A percentile compares a stretch with the other conserved stretches of the same genome.
Evolutionary conservation across 2,797 vertebrate species (phyloP).

Genomic region (Intellagama lesueurii): DNA sequence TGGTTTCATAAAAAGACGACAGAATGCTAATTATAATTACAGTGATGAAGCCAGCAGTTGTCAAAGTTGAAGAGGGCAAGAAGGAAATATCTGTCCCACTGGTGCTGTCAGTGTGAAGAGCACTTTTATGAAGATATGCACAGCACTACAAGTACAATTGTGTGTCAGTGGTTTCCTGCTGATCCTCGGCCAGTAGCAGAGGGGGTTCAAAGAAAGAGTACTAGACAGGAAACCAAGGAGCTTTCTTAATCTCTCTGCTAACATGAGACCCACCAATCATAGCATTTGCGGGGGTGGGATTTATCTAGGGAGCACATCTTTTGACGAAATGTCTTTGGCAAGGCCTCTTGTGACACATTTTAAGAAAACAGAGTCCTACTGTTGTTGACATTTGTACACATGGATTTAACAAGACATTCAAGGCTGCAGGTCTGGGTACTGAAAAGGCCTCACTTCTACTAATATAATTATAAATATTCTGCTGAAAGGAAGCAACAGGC

Average conservation of each 20-base stretch:
- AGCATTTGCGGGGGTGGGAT: constrained; percentile 23
- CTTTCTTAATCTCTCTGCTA: constrained; percentile 48
- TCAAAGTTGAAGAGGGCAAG: constrained; percentile 80
- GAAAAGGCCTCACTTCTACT: constrained; percentile 56
- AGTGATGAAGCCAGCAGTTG: constrained; percentile 86
- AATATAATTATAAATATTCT: constrained; percentile 34
- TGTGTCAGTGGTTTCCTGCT: constrained; percentile 52
- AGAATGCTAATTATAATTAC: constrained; percentile 90
- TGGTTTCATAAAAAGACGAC: constrained; percentile 85
- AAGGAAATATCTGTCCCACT: constrained; percentile 74
- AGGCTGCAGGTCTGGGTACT: constrained; percentile 31
- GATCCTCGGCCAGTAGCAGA: constrained; percentile 47
- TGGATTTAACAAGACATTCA: constrained; percentile 49
- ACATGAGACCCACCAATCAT: constrained; percentile 27
- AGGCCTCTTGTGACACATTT: constrained; percentile 38
- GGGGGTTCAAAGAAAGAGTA: constrained; percentile 53
- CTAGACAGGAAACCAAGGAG: constrained; percentile 61
- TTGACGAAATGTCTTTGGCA: constrained; percentile 62
- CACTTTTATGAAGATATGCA: constrained; percentile 74
- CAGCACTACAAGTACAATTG: constrained; percentile 66
- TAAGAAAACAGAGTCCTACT: constrained; percentile 47
- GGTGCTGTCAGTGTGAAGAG: constrained; percentile 74
- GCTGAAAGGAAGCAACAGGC: constrained; percentile 53
- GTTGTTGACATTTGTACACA: constrained; percentile 48
- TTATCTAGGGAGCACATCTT: constrained; percentile 41